Base-by-base conservation (phyloP, 2,113 vertebrate genomes). In the Circaetus gallicus region DNA sequence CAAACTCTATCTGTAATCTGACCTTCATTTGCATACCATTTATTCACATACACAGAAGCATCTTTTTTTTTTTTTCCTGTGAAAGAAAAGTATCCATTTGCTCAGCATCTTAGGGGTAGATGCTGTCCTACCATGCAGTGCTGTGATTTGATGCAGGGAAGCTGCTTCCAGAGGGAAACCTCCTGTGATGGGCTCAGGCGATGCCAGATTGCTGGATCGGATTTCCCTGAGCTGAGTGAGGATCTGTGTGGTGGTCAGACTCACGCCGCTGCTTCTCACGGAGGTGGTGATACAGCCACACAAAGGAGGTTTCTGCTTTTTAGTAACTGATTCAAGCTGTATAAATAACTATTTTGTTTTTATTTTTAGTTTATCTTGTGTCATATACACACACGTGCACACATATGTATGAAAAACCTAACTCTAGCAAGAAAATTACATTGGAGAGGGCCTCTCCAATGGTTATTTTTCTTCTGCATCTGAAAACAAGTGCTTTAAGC, bases 381-480 rank as follows among this genome's bases (percentile, higher is more conserved):
- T 65, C 36, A 16, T 69, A 47, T 21, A 36, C 10, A 6, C 11
- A 40, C 16, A 17, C 2, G 6, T 11, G 16, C 52, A 74, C 22
- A 6, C 4, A 56, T 1, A 1, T 47, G 62, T 16, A 12, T 58
- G 71, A 88, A 59, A 66, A 6, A 0, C 2, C 3, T 5, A 70
- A 1, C 32, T 79, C 24, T 43, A 10, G 36, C 58, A 72, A 62
- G 82, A 61, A 89, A 84, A 91, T 77, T 28, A 17, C 20, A 20
- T 8, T 85, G 77, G 40, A 89, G 61, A 53, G 34, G 20, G 17
- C 16, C 38, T 66, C n/a, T 66, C 55, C 61, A 15, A 7, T 77
- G 50, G 22, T 82, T 84, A 15, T 67, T 86, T 92, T 94, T 78
- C 59, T 95, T 16, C 53, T 82, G 15, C 40, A 58, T 53, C 86